phyloP scores from a whole-genome alignment of 1,140 invertebrate species.

The Achroia grisella region DNA sequence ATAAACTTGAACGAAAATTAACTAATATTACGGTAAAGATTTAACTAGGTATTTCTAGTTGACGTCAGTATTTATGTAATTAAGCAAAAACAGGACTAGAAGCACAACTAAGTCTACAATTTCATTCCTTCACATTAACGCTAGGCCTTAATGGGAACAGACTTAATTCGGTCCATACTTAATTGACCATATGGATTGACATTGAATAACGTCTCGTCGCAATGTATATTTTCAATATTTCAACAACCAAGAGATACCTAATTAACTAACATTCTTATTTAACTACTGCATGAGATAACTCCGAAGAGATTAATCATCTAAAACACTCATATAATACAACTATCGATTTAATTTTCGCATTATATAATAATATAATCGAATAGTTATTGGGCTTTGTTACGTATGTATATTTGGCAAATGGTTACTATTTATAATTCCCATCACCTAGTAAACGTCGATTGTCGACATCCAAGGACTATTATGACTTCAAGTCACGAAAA shows the following conservation, averaged over 20 bases:
- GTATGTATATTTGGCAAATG: conserved; percentile 42
- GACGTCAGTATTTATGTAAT: too few relatives aligned
- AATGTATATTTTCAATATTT: conserved; percentile 37
- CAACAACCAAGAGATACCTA: conserved; percentile 63
- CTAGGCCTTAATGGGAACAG: conserved; percentile 31
- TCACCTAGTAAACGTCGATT: conserved; percentile 29
- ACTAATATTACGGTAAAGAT: too few relatives aligned
- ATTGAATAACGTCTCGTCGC: conserved; percentile 31
- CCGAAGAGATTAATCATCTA: conserved; percentile 38
- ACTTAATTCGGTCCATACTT: conserved; percentile 44
- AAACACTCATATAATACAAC: conserved; percentile 26
- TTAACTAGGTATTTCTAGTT: too few relatives aligned
- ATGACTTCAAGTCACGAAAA: conserved; percentile 48
- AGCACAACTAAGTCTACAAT: conserved; percentile 16
- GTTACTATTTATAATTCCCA: conserved; percentile 24
- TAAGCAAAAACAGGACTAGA: conserved; percentile 22
- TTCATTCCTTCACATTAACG: conserved; percentile 25
- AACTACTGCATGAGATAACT: conserved; percentile 52
- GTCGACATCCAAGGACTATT: conserved; percentile 38
- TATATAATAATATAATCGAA: conserved; percentile 19
- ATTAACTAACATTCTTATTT: conserved; percentile 56
- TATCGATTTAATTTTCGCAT: conserved; percentile 17
- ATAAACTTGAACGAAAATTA: too few relatives aligned
- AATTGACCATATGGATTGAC: conserved; percentile 67
- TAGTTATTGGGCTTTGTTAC: conserved; percentile 25